Evolutionary conservation across 2,797 vertebrate genomes (phyloP).

Genomic region (Champsocephalus gunnari): DNA sequence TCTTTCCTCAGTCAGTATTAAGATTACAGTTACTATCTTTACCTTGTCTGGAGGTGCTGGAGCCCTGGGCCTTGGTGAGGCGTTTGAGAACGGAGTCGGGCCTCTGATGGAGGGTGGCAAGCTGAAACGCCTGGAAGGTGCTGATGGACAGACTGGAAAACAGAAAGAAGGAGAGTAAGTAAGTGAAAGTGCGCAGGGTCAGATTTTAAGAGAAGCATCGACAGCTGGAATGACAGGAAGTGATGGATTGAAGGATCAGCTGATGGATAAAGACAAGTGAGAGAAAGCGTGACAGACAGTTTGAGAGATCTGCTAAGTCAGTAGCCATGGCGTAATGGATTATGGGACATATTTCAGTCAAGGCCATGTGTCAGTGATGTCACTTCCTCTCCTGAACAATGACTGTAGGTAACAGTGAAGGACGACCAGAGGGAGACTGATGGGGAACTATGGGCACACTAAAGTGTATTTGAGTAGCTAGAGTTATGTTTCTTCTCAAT

Average conservation of each 20-base stretch:
- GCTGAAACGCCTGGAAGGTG: constrained; percentile 86
- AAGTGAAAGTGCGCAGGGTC: constrained; percentile 49
- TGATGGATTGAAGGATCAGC: constrained; percentile 65
- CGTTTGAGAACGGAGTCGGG: constrained; percentile 86
- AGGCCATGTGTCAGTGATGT: constrained; percentile 47
- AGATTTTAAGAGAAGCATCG: constrained; percentile 66
- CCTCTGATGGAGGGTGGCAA: constrained; percentile 84
- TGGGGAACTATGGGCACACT: constrained; percentile 5
- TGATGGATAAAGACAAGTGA: constrained; percentile 48
- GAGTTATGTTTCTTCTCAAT: constrained; percentile 30
- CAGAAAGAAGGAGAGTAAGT: constrained; percentile 20
- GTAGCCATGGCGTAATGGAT: constrained; percentile 43
- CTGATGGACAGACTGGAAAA: constrained; percentile 79
- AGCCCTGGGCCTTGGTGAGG: constrained; percentile 68
- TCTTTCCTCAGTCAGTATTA: constrained; percentile 32
- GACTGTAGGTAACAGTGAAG: constrained; percentile 42
- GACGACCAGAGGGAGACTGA: constrained; percentile 32
- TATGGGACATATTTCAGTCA: constrained; percentile 52
- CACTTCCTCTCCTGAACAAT: constrained; percentile 54
- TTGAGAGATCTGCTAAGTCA: constrained; percentile 52
- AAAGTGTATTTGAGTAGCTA: constrained; percentile 6
- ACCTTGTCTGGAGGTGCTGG: constrained; percentile 69
- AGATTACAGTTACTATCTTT: constrained; percentile 56
- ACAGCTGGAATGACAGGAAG: constrained; percentile 75
- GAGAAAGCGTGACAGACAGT: constrained; percentile 11